phyloP scores from a whole-genome alignment of 2,797 vertebrate species.

The Pseudotriccus pelzelni region DNA sequence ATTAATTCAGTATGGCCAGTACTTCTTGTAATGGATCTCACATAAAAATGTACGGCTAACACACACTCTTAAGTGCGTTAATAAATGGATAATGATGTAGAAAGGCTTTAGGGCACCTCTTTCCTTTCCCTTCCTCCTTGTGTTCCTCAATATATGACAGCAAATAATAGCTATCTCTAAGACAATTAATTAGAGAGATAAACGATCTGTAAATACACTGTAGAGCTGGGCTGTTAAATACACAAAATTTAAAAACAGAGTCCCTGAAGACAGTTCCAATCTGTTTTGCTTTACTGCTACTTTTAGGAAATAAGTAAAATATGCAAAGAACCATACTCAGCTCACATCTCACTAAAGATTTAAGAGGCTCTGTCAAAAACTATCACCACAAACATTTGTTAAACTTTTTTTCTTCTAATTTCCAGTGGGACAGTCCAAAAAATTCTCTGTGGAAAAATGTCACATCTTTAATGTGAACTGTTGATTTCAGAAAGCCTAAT shows the following conservation, averaged over 20 bases:
- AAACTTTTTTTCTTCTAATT: background rate
- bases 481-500: background rate
- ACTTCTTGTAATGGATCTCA: background rate
- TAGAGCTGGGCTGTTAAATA: background rate
- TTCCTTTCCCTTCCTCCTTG: background rate
- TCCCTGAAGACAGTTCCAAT: background rate
- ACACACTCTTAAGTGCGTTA: background rate
- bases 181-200: background rate
- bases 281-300: background rate
- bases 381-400: background rate
- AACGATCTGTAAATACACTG: background rate
- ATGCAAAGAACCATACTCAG: background rate
- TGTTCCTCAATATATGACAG: background rate
- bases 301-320: background rate
- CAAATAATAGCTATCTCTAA: background rate
- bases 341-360: background rate
- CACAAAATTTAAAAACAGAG: background rate
- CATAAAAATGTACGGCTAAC: background rate
- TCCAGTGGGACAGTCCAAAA: rapidly evolving
- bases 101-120: background rate
- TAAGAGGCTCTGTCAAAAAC: background rate
- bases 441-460: background rate
- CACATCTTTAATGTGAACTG: background rate
- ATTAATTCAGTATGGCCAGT: background rate
- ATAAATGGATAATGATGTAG: background rate